These are phyloP conservation scores for Bombus confusus DNA, from an alignment of 1,140 invertebrate species.

Conservation along the genomic window DNA sequence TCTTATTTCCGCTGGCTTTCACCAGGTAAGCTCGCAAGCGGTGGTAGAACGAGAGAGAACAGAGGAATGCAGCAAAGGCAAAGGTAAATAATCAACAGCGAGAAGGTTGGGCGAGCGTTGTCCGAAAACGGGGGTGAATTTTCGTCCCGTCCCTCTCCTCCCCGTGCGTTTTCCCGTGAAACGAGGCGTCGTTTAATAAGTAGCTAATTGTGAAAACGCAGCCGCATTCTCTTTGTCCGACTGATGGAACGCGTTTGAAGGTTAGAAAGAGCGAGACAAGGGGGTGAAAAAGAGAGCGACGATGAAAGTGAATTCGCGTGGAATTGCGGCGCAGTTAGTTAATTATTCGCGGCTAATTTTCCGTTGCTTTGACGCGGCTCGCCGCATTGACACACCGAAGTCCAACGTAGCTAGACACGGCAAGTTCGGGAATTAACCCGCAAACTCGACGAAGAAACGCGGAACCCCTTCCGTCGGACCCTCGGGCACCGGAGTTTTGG, in stretches of 20 bases:
- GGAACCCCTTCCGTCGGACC: neutral
- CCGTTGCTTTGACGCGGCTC: slow-evolving; percentile 31
- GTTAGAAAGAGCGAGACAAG: neutral
- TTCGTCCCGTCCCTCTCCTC: neutral
- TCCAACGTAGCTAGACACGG: neutral
- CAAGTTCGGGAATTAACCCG: slow-evolving; percentile 29
- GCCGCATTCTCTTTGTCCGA: neutral
- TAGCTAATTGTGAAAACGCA: slow-evolving; percentile 31
- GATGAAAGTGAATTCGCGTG: neutral
- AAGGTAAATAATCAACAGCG: neutral
- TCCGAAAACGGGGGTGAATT: slow-evolving; percentile 18
- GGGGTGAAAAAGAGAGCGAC: too few relatives aligned
- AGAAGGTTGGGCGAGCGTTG: too few relatives aligned
- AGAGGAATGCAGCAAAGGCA: too few relatives aligned
- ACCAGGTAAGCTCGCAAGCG: neutral
- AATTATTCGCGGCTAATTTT: slow-evolving; percentile 53
- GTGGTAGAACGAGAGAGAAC: too few relatives aligned
- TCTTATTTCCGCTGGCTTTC: too few relatives aligned
- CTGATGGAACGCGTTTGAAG: neutral
- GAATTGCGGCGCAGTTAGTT: slow-evolving; percentile 11
- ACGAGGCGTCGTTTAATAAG: slow-evolving; percentile 25
- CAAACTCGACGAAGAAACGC: slow-evolving; percentile 23
- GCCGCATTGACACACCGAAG: slow-evolving; percentile 29
- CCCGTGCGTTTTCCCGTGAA: neutral
- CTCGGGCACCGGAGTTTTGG: neutral